phyloP scores from a whole-genome alignment of 1,140 invertebrate species.

The Ephestia elutella region DNA sequence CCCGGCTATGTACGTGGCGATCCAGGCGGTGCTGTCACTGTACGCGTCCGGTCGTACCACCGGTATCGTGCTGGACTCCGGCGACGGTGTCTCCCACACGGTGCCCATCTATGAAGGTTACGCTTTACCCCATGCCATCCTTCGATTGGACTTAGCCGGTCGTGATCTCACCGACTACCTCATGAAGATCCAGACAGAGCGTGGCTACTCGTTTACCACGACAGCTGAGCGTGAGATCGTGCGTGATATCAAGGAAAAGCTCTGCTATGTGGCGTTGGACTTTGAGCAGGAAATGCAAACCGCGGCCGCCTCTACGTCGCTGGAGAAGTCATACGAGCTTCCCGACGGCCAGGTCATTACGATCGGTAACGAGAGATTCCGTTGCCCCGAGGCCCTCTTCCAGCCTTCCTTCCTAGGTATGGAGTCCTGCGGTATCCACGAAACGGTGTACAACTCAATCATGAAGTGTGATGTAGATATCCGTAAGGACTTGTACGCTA shows the following conservation, averaged over 20 bases:
- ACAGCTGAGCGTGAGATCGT: slow-evolving; percentile 84
- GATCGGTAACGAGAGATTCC: slow-evolving; percentile 92
- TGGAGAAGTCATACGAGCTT: slow-evolving; percentile 89
- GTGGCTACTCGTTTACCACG: slow-evolving; percentile 76
- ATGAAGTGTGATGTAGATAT: slow-evolving; percentile 97
- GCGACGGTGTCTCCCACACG: slow-evolving; percentile 91
- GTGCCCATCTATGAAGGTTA: slow-evolving; percentile 91
- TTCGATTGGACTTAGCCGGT: slow-evolving; percentile 90
- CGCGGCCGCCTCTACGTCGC: slow-evolving; percentile 83
- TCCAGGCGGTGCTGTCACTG: slow-evolving; percentile 85
- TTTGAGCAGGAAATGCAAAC: slow-evolving; percentile 94
- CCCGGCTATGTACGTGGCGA: slow-evolving; percentile 89
- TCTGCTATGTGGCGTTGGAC: slow-evolving; percentile 85
- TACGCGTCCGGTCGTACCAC: slow-evolving; percentile 89
- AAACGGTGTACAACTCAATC: slow-evolving; percentile 95
- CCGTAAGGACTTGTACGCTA: slow-evolving; percentile 92
- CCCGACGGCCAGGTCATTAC: slow-evolving; percentile 87
- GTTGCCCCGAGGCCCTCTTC: slow-evolving; percentile 90
- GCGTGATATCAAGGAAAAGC: slow-evolving; percentile 85
- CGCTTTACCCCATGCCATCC: slow-evolving; percentile 86
- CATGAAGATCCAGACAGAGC: slow-evolving; percentile 82
- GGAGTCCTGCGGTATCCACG: slow-evolving; percentile 85
- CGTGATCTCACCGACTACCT: slow-evolving; percentile 83
- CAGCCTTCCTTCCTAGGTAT: slow-evolving; percentile 64
- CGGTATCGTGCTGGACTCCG: slow-evolving; percentile 85